A percentile compares a stretch with the other conserved stretches of the same genome.
Evolutionary conservation across 2,888 invertebrate species (phyloP).

Genomic region (Apamea epomidion): DNA sequence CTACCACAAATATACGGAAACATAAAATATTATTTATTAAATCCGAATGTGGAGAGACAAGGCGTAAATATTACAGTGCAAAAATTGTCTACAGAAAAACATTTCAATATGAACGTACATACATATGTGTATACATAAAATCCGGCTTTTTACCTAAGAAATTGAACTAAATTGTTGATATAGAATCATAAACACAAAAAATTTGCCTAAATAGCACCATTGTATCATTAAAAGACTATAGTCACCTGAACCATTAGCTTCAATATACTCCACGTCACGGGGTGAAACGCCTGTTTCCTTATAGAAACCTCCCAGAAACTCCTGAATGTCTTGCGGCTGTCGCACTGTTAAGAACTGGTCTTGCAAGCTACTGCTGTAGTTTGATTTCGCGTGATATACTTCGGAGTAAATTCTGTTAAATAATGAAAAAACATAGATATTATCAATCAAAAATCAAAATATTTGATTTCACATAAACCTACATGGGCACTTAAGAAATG

Average conservation of each 20-base stretch:
- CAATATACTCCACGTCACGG: constrained; percentile 92
- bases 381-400: constrained; percentile 44
- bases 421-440: neutral
- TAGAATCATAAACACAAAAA: neutral
- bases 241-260: constrained; percentile 94
- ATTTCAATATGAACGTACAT: neutral
- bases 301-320: constrained; percentile 89
- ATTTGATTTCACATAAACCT: no score
- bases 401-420: constrained; percentile 46
- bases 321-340: constrained; percentile 76
- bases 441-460: no score
- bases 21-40: neutral
- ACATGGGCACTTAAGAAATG: no score
- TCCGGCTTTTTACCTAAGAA: neutral
- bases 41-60: neutral
- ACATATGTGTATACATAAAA: neutral
- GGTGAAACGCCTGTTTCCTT: constrained; percentile 92
- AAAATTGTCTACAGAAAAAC: neutral
- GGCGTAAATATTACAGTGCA: neutral
- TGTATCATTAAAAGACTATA: neutral
- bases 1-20: neutral
- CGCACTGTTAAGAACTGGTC: constrained; percentile 63
- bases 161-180: neutral
- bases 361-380: constrained; percentile 13
- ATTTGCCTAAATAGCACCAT: neutral